Evolutionary conservation across 2,888 invertebrate genomes (phyloP), one percentile per base, ranked within the genome.

Genomic region (Drosophila basisetae): DNA sequence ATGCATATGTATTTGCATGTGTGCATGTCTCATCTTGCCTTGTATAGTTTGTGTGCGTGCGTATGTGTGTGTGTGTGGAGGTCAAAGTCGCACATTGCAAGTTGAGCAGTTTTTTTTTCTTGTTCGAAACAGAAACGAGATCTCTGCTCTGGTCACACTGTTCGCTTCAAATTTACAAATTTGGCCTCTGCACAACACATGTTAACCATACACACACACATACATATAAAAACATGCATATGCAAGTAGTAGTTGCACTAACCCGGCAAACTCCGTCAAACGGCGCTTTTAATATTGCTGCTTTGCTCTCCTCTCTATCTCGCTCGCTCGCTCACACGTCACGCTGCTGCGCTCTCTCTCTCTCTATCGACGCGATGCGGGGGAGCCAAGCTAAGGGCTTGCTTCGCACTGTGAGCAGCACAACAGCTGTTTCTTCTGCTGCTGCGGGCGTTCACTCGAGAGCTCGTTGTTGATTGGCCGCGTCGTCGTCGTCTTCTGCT

Each of bases 371-470:
- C 50, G 59, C 63, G 79, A 64, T 67, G 86, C 80, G 89, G 84
- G 86, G 84, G 84, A 83, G 80, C 83, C 50, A 28, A 58, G 65
- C 50, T 35, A 52, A 73, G 33, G 10, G 49, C 41, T 39, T 56
- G 33, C 47, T 73, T 43, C 50, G 50, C n/a, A 89, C 82, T 82
- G 82, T 75, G 52, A 74, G 88, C 58, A 58, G 39, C 82, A 81
- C 83, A 90, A 81, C 85, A 90, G 83, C 89, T 91, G 90, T 91
- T 91, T 77, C 56, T 69, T 72, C 62, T 66, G 55, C 67, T 78
- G 62, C 77, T 63, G 68, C 70, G 87, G 84, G 66, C 90, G 87
- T 79, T 90, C 78, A 83, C 89, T 89, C 64, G 50, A 59, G 63
- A 59, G 63, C 43, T 54, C 58, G 77, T 56, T 78, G 73, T 56